Conservation (phyloP, 2,888 invertebrate species). For the Drosophila mimica region DNA sequence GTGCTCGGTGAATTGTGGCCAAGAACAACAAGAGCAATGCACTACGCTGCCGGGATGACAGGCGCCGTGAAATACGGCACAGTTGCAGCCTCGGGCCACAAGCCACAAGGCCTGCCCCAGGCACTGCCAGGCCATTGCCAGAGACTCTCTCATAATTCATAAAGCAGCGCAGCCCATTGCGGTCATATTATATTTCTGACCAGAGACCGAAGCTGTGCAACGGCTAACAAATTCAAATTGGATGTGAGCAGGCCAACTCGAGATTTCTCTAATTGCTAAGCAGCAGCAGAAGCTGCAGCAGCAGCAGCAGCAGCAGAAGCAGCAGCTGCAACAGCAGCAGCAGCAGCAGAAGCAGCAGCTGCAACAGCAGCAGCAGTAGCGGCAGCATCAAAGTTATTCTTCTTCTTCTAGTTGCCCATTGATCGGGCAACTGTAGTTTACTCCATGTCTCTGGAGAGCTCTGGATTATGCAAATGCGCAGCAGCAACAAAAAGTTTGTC, state of each 20-base stretch:
- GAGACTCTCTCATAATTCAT: slow-evolving; percentile 55
- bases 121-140: slow-evolving; percentile 22
- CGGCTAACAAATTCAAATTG: slow-evolving; percentile 41
- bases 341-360: slow-evolving; percentile 35
- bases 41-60: slow-evolving; percentile 28
- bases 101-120: slow-evolving; percentile 13
- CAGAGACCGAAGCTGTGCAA: slow-evolving; percentile 10
- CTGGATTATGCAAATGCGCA: slow-evolving; percentile 53
- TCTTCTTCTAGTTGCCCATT: slow-evolving; percentile 10
- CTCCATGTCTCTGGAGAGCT: slow-evolving; percentile 26
- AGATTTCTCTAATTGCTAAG: slow-evolving; percentile 61
- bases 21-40: slow-evolving; percentile 30
- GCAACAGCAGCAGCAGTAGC: not conserved
- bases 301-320: slow-evolving; percentile 30
- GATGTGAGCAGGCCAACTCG: slow-evolving; percentile 24
- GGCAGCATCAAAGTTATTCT: slow-evolving; percentile 34
- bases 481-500: slow-evolving; percentile 59
- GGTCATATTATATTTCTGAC: slow-evolving; percentile 41
- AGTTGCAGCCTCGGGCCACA: slow-evolving; percentile 24
- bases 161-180: slow-evolving; percentile 25
- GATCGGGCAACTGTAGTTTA: slow-evolving; percentile 32
- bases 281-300: slow-evolving; percentile 31
- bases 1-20: slow-evolving; percentile 56
- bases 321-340: slow-evolving; percentile 23
- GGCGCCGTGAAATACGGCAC: slow-evolving; percentile 52